A percentile compares a stretch with the other conserved stretches of the same genome.
Evolutionary conservation across 2,797 vertebrate genomes (phyloP).

Genomic region (Paedocypris micromegethes): DNA sequence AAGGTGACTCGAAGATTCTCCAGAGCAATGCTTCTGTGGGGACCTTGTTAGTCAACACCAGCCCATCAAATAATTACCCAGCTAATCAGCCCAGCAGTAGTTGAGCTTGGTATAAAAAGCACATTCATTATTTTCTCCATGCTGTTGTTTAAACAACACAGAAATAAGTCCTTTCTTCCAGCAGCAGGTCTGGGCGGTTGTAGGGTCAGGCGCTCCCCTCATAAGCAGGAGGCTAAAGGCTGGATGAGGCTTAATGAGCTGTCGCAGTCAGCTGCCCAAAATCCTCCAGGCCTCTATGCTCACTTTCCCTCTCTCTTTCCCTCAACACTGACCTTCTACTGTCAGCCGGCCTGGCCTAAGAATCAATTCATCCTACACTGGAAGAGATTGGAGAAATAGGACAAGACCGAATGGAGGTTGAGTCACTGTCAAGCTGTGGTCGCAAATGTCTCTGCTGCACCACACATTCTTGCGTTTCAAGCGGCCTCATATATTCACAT

Average conservation of each 20-base stretch:
- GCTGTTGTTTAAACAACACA: conserved; percentile 30
- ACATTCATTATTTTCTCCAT: conserved; percentile 45
- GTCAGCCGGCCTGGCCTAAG: conserved; percentile 35
- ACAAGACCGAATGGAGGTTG: conserved; percentile 47
- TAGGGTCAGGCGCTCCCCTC: conserved; percentile 44
- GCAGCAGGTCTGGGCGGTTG: conserved; percentile 35
- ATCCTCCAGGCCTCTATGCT: conserved; percentile 20
- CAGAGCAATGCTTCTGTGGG: not conserved
- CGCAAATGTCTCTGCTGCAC: conserved; percentile 24
- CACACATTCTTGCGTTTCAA: conserved; percentile 9
- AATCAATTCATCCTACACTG: conserved; percentile 44
- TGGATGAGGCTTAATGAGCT: conserved; percentile 54
- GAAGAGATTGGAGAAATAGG: conserved; percentile 45
- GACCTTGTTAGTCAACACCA: not conserved
- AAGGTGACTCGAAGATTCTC: not conserved
- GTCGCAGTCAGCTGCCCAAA: conserved; percentile 37
- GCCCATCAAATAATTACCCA: conserved; percentile 39
- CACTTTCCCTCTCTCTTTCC: conserved; percentile 8
- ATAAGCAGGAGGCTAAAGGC: conserved; percentile 43
- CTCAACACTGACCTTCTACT: conserved; percentile 16
- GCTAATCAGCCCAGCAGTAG: conserved; percentile 12
- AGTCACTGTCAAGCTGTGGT: conserved; percentile 47
- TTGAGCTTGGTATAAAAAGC: conserved; percentile 30
- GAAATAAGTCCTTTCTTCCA: conserved; percentile 15
- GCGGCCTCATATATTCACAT: conserved; percentile 13